Evolutionary conservation across 2,797 vertebrate species (phyloP).

Genomic region (Mormyrus proboscirostris): DNA sequence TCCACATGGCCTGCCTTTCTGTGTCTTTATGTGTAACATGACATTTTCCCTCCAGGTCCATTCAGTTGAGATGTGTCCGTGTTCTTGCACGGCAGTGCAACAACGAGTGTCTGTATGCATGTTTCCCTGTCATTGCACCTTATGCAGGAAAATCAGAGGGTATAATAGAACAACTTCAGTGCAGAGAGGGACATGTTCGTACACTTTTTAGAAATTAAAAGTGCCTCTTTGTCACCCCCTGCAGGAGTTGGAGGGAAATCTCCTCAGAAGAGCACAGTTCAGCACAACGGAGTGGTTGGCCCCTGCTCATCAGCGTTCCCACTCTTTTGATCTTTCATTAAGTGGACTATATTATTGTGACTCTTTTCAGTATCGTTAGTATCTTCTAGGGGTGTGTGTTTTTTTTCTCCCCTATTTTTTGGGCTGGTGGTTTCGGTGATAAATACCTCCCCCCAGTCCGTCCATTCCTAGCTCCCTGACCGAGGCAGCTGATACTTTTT

Average conservation of each 20-base stretch:
- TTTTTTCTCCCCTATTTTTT: slow-evolving; percentile 29
- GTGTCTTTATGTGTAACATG: neutral
- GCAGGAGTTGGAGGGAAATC: slow-evolving; percentile 54
- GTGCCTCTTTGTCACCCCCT: slow-evolving; percentile 23
- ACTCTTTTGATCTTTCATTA: slow-evolving; percentile 24
- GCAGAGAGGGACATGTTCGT: neutral
- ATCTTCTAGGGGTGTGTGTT: slow-evolving; percentile 11
- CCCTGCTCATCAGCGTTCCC: slow-evolving; percentile 64
- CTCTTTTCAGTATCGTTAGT: neutral
- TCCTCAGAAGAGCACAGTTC: slow-evolving; percentile 60
- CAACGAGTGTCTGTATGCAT: neutral
- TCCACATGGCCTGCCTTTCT: neutral
- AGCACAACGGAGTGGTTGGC: slow-evolving; percentile 47
- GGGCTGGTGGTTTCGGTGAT: slow-evolving; percentile 51
- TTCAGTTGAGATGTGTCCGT: neutral
- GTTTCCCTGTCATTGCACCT: neutral
- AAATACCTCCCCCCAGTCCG: neutral
- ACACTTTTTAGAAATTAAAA: neutral
- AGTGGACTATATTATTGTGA: neutral
- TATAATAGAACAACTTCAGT: neutral
- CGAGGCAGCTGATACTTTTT: slow-evolving; percentile 59
- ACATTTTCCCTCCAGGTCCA: neutral
- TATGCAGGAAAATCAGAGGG: neutral
- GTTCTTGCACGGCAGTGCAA: neutral
- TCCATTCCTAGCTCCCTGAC: slow-evolving; percentile 47